These are phyloP conservation scores for Pardosa pseudoannulata DNA, from an alignment of 2,888 invertebrate species.

Conservation along the genomic window DNA sequence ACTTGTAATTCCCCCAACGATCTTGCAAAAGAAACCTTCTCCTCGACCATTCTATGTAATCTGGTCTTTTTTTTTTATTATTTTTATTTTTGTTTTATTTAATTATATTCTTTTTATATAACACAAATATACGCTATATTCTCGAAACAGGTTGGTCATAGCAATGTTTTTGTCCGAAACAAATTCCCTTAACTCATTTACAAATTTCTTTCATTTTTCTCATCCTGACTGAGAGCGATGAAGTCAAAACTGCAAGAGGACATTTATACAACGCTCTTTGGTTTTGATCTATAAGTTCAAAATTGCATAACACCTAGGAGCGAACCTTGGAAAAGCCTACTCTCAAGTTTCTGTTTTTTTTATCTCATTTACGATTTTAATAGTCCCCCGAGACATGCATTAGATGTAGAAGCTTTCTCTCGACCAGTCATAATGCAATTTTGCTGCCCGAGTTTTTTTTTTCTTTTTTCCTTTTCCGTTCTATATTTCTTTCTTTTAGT, in stretches of 20 bases:
- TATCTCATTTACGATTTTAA: constrained; percentile 42
- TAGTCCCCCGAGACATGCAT: constrained; percentile 57
- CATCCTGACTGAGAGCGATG: constrained; percentile 54
- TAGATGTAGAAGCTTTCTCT: constrained; percentile 41
- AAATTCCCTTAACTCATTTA: background rate
- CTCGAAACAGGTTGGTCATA: too few relatives aligned
- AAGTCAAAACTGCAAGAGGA: constrained; percentile 33
- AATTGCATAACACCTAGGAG: too few relatives aligned
- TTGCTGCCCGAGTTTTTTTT: constrained; percentile 15
- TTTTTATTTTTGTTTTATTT: too few relatives aligned
- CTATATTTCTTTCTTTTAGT: background rate
- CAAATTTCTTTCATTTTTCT: background rate
- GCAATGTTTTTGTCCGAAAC: too few relatives aligned
- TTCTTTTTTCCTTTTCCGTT: too few relatives aligned
- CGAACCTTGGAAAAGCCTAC: constrained; percentile 37
- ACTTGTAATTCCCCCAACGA: too few relatives aligned
- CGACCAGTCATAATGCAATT: constrained; percentile 49
- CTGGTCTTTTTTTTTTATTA: too few relatives aligned
- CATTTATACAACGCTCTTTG: constrained; percentile 40
- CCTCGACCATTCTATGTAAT: too few relatives aligned
- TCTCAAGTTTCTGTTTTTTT: constrained; percentile 31
- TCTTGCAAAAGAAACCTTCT: too few relatives aligned
- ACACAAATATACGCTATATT: too few relatives aligned
- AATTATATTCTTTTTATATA: too few relatives aligned
- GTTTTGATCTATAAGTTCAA: too few relatives aligned